Base-by-base conservation (phyloP, 2,113 vertebrate species). In the Pteropus alecto region DNA sequence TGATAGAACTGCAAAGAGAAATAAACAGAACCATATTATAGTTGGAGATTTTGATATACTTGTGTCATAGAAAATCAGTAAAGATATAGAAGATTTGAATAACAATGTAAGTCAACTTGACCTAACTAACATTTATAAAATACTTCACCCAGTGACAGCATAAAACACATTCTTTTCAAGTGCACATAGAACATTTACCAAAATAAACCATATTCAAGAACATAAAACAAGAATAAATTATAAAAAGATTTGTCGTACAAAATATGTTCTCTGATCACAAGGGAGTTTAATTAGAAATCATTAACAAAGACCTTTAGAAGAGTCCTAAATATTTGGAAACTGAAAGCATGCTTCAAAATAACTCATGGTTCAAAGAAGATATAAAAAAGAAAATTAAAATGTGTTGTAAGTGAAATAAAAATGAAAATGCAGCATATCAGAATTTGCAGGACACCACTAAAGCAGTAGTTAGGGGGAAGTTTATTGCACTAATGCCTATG, bases 271-370 rank as follows among this genome's bases (percentile, higher is more conserved):
- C 24, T 83, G 46, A 67, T 28, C n/a, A 74, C 1, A 11, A 22
- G 2, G 28, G 7, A 41, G 5, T 92, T 90, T 82, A 93, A 22
- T 76, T 81, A 86, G 46, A 97, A 74, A 56, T 77, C 38, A n/a
- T 65, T 67, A 60, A 54, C 38, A 76, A 81, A 56, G 12, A 82
- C 28, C 41, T 95, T 81, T 86, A 93, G 61, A 87, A 96, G 87
- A 96, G n/a, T 26, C 28, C 81, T 48, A 94, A 41, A n/a, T 87
- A 87, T 94, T 93, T 93, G 71, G 48, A 83, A 78, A 77, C 41
- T 46, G 24, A 83, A 70, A 87, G 35, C 21, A 51, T 3, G 43
- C 43, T 92, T 95, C 30, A 91, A 2, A 93, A 90, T 95, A 46
- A 84, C 10, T 67, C 26, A 51, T 51, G 24, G 15, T 54, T 83